Evolutionary conservation across 2,113 vertebrate species (phyloP).

Genomic region (Boulengeromyrus knoepffleri): DNA sequence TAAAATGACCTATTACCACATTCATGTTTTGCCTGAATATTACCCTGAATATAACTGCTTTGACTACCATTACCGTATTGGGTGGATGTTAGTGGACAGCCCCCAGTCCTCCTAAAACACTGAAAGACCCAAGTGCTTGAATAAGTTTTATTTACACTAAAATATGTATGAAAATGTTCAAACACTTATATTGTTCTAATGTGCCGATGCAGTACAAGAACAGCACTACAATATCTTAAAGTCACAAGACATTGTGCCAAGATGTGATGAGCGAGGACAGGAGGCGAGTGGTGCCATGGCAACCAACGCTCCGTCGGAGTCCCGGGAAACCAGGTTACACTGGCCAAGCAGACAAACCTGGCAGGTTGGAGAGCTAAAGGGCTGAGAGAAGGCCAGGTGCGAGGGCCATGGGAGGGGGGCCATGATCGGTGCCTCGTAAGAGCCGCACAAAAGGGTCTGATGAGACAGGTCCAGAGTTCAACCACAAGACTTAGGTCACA

Average conservation of each 20-base stretch:
- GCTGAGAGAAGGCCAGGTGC: not conserved
- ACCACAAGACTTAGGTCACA: not conserved
- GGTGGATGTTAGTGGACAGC: not conserved
- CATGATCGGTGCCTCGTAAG: not conserved
- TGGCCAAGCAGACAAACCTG: slow-evolving; percentile 10
- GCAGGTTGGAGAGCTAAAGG: not conserved
- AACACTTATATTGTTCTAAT: not conserved
- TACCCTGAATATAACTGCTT: not conserved
- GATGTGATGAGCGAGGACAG: not conserved
- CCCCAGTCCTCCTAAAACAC: not conserved
- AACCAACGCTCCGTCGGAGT: not conserved
- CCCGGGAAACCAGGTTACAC: slow-evolving; percentile 11
- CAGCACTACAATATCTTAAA: not conserved
- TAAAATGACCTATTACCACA: not conserved
- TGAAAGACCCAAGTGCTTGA: not conserved
- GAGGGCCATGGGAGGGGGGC: not conserved
- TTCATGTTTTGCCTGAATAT: not conserved
- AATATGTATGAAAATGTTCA: not conserved
- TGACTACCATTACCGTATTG: not conserved
- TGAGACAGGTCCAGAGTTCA: not conserved
- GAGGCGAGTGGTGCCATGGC: slow-evolving; percentile 15
- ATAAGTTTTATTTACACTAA: not conserved
- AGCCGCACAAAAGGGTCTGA: not conserved
- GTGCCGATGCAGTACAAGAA: not conserved
- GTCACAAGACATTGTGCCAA: not conserved